phyloP scores from a whole-genome alignment of 2,888 invertebrate genomes.

The Noctua janthe region DNA sequence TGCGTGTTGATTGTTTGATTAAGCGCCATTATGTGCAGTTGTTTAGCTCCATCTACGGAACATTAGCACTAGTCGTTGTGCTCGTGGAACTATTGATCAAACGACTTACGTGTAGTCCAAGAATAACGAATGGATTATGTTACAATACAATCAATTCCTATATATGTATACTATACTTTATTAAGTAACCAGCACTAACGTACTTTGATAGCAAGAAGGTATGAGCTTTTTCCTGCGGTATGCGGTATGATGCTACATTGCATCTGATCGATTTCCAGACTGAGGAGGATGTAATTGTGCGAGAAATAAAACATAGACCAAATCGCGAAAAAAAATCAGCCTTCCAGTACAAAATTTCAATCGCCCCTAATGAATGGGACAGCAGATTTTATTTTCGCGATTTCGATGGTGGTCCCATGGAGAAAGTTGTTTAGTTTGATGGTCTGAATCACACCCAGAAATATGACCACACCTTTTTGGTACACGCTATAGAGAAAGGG shows the following conservation, averaged over 20 bases:
- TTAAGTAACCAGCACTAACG: too few relatives aligned
- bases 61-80: constrained; percentile 1
- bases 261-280: neutral
- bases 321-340: neutral
- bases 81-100: neutral
- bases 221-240: neutral
- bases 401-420: neutral
- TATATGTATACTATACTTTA: too few relatives aligned
- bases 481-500: neutral
- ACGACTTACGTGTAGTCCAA: neutral
- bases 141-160: neutral
- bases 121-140: neutral
- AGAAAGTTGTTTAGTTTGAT: neutral
- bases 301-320: neutral
- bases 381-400: neutral
- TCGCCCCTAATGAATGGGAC: neutral
- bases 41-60: constrained; percentile 8
- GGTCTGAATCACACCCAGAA: neutral
- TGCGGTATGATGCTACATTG: neutral
- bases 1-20: constrained; percentile 34
- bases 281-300: neutral
- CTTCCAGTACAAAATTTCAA: neutral
- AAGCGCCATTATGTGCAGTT: constrained; percentile 16
- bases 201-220: neutral
- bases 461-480: neutral